Evolutionary conservation across 2,797 vertebrate species (phyloP).

Genomic region (Tympanoctomys barrerae): DNA sequence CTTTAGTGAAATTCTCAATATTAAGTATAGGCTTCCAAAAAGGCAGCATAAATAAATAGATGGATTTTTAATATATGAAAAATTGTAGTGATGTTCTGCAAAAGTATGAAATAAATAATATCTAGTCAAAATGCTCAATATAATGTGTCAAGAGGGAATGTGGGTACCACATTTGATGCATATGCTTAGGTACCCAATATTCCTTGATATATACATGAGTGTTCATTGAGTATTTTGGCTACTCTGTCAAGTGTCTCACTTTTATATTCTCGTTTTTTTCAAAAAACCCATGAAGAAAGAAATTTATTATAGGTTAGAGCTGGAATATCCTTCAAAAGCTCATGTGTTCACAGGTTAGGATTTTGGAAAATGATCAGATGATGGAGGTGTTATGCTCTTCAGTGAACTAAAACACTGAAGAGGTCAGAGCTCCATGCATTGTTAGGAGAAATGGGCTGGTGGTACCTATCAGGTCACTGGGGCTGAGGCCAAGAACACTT

Average conservation of each 20-base stretch:
- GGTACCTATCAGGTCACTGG: no score
- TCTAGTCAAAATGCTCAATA: neutral
- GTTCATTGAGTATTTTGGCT: neutral
- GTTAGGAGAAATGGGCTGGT: no score
- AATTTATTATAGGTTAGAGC: neutral
- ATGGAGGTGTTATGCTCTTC: neutral
- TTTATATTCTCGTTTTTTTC: neutral
- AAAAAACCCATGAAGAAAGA: neutral
- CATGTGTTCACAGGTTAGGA: neutral
- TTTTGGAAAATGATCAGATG: neutral
- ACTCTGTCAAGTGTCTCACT: neutral
- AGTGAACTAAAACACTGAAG: neutral
- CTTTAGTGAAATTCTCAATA: slow-evolving; percentile 45
- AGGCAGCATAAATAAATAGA: neutral
- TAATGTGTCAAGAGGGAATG: neutral
- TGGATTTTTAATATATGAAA: neutral
- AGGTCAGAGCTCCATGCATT: neutral
- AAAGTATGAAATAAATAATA: neutral
- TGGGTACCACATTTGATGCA: neutral
- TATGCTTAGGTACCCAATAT: neutral
- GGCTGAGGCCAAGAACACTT: no score
- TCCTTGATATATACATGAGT: neutral
- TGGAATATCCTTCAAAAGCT: neutral
- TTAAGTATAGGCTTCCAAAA: neutral
- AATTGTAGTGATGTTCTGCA: neutral